These are phyloP conservation scores for Morpho helenor DNA, from an alignment of 2,888 invertebrate species.

Conservation along the genomic window DNA sequence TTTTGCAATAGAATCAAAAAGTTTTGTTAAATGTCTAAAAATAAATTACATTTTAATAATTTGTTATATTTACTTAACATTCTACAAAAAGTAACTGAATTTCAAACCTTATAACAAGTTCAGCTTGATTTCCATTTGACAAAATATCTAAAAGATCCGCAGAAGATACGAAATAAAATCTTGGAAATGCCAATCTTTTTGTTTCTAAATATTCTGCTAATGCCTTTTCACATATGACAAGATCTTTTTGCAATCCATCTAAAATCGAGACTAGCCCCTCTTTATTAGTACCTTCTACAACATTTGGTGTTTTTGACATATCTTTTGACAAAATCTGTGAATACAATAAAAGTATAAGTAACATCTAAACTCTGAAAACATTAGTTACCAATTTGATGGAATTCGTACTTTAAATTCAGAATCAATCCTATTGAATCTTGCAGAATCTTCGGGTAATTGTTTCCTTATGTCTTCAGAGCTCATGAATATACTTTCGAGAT, in stretches of 20 bases:
- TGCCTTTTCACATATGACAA: conserved; percentile 96
- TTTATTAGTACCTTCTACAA: conserved; percentile 93
- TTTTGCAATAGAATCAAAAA: conserved; percentile 96
- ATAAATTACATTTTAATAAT: conserved; percentile 2
- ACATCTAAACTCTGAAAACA: background rate
- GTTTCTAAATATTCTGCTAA: conserved; percentile 98
- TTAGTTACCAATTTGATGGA: background rate
- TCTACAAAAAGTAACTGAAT: background rate
- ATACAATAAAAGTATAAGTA: conserved; percentile 1
- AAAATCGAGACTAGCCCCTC: conserved; percentile 88
- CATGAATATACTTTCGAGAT: conserved; percentile 98
- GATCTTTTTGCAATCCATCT: conserved; percentile 89
- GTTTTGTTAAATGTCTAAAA: conserved; percentile 92
- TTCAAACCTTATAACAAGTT: conserved; percentile 83
- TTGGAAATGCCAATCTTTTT: conserved; percentile 95
- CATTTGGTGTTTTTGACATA: conserved; percentile 91
- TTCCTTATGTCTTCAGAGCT: conserved; percentile 97
- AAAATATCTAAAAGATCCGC: conserved; percentile 96
- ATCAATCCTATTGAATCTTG: conserved; percentile 94
- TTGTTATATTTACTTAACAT: conserved; percentile 2
- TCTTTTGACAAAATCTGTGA: conserved; percentile 84
- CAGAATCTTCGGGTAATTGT: conserved; percentile 95
- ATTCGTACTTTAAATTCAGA: conserved; percentile 88
- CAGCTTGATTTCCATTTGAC: conserved; percentile 96
- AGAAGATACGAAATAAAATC: conserved; percentile 98